Evolutionary conservation across 2,888 invertebrate genomes (phyloP), one percentile per base, ranked within the genome.

Genomic region (Agrotis ipsilon): DNA sequence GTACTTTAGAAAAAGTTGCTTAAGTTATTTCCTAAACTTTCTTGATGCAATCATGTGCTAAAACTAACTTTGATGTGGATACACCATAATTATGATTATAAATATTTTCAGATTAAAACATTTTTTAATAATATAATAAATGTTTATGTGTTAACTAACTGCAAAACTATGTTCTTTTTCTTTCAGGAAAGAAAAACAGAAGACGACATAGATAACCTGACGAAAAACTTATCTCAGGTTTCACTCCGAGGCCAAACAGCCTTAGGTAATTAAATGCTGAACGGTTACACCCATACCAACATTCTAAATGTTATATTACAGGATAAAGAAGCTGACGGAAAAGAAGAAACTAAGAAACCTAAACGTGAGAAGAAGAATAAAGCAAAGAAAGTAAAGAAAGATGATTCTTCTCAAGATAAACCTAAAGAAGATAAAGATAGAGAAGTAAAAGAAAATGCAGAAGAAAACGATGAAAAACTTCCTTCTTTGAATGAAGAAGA

Each of bases 201-300:
- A 88, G 91, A 89, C 18, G 92, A 91, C 77, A 90, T 96, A 81
- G 94, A 96, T 84, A 93, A 92, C 90, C 94, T 96, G 92, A 93
- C 96, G 89, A 93, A 94, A 92, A 93, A 91, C 87, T 91, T 96
- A 88, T 94, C 96, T 90, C 93, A 94, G 93, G 95, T 96, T 93
- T 95, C 96, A 91, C 92, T 96, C 83, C 91, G 91, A 92, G 93
- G 94, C 93, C 87, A 88, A 91, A 87, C 83, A 74, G 95, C 94
- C 92, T 94, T 96, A 96, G 96, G 96, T 96, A 96, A 96, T 93
- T 95, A 91, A 89, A 89, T 94, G 88, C 82, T 91, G 81, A 85
- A 85, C 69, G 88, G 92, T 93, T 82, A 80, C 89, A 91, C 81
- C 85, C 88, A 92, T 94, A 95, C 94, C 94, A 95, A 96, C 89